Evolutionary conservation across 2,888 invertebrate genomes (phyloP), one percentile per base, ranked within the genome.

Genomic region (Falcaria lacertinaria): DNA sequence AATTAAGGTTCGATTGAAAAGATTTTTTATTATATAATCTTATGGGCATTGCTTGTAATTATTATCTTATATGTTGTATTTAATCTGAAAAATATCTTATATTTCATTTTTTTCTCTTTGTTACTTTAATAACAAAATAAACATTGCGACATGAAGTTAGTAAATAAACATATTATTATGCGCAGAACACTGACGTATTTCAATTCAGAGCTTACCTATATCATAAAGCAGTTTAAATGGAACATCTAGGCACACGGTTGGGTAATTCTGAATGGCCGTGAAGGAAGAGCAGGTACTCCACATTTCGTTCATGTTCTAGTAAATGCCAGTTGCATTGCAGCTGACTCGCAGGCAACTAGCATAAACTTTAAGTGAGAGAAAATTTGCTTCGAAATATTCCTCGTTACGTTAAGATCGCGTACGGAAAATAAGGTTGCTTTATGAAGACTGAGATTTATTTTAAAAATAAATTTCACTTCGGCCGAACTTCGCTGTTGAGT

Each of bases 301-400:
- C 58, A 64, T 69, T 72, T 73, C 54, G 45, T 52, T 52, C 52
- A 60, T 62, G 62, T 69, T 67, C 61, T 58, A 62, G 60, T 69
- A 67, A 60, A 72, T 73, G 58, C 57, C 64, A 64, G 70, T 71
- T 71, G 69, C 62, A 64, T 62, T 67, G 72, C 72, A 72, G 73
- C 73, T 70, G 72, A 77, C 74, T 79, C 70, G 62, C 58, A 69
- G 63, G 73, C 73, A 80, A 82, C 82, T 80, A 75, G 74, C 75
- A 74, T 76, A 73, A 81, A 81, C 71, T 82, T 80, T 69, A 67
- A 72, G 69, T 57, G 63, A 70, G 66, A 74, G 73, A 68, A 77
- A 80, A 76, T 78, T 79, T 75, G 60, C 72, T 73, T 68, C 54
- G 58, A 72, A 80, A 79, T 80, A 77, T 81, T 81, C 67, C 66